These are phyloP conservation scores for Phycodurus eques DNA, from an alignment of 2,113 vertebrate genomes.

Conservation along the genomic window DNA sequence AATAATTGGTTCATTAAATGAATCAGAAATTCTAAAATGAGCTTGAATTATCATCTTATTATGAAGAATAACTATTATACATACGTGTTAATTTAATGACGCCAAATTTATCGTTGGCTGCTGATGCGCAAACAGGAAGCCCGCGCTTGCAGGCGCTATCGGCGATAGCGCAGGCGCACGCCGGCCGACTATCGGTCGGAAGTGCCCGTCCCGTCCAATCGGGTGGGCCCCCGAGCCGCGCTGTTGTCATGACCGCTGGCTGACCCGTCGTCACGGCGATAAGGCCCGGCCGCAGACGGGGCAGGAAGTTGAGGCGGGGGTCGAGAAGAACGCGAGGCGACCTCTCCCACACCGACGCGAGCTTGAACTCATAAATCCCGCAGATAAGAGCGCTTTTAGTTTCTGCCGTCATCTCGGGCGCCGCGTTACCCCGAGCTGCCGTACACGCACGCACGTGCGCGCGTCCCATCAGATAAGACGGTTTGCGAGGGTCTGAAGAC, in stretches of 20 bases:
- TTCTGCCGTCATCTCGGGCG: not conserved
- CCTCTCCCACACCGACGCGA: constrained; percentile 43
- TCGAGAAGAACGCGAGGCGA: constrained; percentile 30
- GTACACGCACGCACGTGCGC: not conserved
- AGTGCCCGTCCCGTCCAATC: constrained; percentile 8
- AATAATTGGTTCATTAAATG: not conserved
- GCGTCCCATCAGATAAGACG: constrained; percentile 44
- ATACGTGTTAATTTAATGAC: not conserved
- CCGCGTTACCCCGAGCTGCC: not conserved
- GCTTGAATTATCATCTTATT: no score
- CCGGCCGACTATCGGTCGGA: constrained; percentile 46
- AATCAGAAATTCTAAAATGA: no score
- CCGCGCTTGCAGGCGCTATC: constrained; percentile 46
- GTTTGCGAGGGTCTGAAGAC: constrained; percentile 1
- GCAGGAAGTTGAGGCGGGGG: constrained; percentile 66
- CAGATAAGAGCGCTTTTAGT: constrained; percentile 20
- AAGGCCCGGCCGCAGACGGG: constrained; percentile 60
- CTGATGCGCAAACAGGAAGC: constrained; percentile 48
- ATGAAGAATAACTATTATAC: not conserved
- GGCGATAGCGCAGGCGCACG: constrained; percentile 54
- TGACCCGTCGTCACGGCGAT: constrained; percentile 61
- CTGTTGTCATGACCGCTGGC: constrained; percentile 47
- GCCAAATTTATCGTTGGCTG: not conserved
- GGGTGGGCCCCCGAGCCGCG: constrained; percentile 2
- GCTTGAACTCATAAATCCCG: constrained; percentile 39